Base-by-base conservation (phyloP, 2,888 invertebrate species). In the Amblyjoppa proteus region DNA sequence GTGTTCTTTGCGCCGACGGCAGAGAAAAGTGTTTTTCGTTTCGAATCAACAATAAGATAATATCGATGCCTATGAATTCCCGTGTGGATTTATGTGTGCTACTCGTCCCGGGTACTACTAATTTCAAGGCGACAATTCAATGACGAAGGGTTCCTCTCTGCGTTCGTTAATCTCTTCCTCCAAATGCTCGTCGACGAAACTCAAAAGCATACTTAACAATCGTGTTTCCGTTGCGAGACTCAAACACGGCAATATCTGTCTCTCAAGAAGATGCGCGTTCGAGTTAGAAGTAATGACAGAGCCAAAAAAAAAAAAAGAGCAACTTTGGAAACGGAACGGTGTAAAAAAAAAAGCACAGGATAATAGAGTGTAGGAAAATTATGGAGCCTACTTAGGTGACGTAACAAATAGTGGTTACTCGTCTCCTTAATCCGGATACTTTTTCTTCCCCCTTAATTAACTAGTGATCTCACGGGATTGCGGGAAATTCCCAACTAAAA, bases 371-470 rank as follows among this genome's bases (percentile, higher is more conserved):
- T 53, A 66, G 51, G 25, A 0, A 75, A 76, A 41, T 70, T 82
- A 53, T 56, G 64, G 45, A 53, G n/a, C 45, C 66, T 70, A 80
- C 70, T 77, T 16, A 64, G 66, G 53, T 74, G 64, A 38, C 58
- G 25, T 69, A 28, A 78, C 45, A 58, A 68, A 51, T 71, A 68
- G 53, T 49, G 28, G n/a, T 58, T 83, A 83, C 68, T 58, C 83
- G 71, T 68, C 56, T 61, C 73, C 78, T 83, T 28, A 68, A 74
- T 61, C 76, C 20, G 51, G 81, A 68, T 64, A 70, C 31, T 64
- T 71, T 84, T 66, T 77, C 53, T 53, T 75, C 71, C 71, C 73
- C 31, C 74, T 51, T 25, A 53, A 61, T 61, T 56, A 61, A 74
- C 56, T 20, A 68, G 28, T 58, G 9, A 64, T 41, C 25, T 13